A percentile compares a stretch with the other conserved stretches of the same genome.
phyloP scores from a whole-genome alignment of 1,140 invertebrate species.

The Cecropterus lyciades region DNA sequence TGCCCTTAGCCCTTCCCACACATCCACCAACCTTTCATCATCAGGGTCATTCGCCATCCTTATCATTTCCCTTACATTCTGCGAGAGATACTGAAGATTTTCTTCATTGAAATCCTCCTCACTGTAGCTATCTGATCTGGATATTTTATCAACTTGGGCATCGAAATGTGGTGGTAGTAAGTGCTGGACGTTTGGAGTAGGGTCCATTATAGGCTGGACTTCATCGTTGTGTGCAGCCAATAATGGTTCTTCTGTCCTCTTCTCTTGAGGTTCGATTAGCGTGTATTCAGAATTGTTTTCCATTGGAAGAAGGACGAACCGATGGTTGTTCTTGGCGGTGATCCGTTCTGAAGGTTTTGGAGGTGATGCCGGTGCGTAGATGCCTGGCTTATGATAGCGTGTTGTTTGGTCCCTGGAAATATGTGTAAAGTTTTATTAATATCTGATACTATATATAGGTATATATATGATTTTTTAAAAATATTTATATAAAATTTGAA shows the following conservation, averaged over 20 bases:
- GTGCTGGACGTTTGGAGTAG: conserved; percentile 54
- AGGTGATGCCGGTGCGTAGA: conserved; percentile 80
- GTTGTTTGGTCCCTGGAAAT: conserved; percentile 77
- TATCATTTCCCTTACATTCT: conserved; percentile 74
- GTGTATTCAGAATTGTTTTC: conserved; percentile 62
- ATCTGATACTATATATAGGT: background rate
- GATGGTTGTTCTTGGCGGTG: conserved; percentile 44
- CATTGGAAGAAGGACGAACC: conserved; percentile 53
- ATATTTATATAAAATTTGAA: too few species aligned
- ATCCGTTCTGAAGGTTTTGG: conserved; percentile 64
- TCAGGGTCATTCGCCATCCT: conserved; percentile 67
- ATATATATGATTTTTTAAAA: too few species aligned
- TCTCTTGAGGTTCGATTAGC: conserved; percentile 60
- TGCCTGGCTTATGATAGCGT: conserved; percentile 80
- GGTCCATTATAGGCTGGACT: conserved; percentile 70
- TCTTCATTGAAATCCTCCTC: conserved; percentile 67
- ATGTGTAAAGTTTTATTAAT: background rate
- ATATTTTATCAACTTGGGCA: conserved; percentile 50
- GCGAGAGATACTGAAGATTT: conserved; percentile 76
- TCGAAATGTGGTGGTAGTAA: conserved; percentile 62
- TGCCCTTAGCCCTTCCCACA: conserved; percentile 60
- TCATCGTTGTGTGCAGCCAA: conserved; percentile 66
- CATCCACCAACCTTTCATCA: conserved; percentile 67
- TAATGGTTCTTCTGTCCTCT: conserved; percentile 57
- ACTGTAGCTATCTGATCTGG: conserved; percentile 53